Percentiles rank a stretch among this genome's conserved stretches.
Evolutionary conservation across 2,797 vertebrate species (phyloP).

Genomic region (Oryzias dopingdopingensis): DNA sequence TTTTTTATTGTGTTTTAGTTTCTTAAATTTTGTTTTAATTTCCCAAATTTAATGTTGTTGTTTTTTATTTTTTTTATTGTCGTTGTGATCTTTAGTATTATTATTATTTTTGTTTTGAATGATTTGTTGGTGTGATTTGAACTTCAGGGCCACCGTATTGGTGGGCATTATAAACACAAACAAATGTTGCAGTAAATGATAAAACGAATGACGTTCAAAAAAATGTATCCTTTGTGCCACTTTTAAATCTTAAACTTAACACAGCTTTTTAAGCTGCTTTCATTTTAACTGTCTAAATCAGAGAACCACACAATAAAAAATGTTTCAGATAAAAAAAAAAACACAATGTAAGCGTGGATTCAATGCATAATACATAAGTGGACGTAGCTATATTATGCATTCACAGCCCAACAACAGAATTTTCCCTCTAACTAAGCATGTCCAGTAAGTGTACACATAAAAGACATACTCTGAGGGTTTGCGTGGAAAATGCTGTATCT

Average conservation of each 20-base stretch:
- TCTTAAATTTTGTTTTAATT: too few relatives aligned
- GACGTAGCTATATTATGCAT: too few relatives aligned
- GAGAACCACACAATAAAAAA: not conserved
- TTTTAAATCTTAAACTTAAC: not conserved
- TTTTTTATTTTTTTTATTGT: too few relatives aligned
- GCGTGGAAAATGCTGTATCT: not conserved
- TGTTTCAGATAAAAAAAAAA: not conserved
- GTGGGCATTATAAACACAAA: not conserved
- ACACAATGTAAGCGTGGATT: not conserved
- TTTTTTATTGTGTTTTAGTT: too few relatives aligned
- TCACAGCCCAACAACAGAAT: not conserved
- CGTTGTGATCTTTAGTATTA: too few relatives aligned
- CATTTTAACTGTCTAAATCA: slow-evolving; percentile 3
- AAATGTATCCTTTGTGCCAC: not conserved
- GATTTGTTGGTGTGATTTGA: too few relatives aligned
- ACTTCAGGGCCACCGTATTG: not conserved
- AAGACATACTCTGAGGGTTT: not conserved
- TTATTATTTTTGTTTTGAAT: too few relatives aligned
- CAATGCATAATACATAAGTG: too few relatives aligned
- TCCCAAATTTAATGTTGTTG: too few relatives aligned
- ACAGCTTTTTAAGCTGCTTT: slow-evolving; percentile 8
- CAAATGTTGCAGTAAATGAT: not conserved
- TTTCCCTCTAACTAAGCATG: not conserved
- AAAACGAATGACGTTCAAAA: not conserved
- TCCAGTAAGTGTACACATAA: not conserved